A percentile compares a stretch with the other conserved stretches of the same genome.
Evolutionary conservation across 2,888 invertebrate genomes (phyloP).

Genomic region (Eueremaeus valkanovi): DNA sequence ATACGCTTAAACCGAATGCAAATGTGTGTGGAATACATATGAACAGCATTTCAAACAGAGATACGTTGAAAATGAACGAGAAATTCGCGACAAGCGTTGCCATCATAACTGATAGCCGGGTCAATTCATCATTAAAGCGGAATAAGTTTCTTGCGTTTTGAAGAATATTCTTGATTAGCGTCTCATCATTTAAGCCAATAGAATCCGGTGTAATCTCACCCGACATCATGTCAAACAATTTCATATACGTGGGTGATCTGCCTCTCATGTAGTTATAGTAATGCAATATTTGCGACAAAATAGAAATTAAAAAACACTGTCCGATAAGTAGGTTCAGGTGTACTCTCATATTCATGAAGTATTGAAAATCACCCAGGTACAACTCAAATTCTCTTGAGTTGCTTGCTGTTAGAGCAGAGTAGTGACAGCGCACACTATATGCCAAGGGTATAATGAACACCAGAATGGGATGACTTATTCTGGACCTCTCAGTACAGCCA

Average conservation of each 20-base stretch:
- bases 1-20: not conserved
- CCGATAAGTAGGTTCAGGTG: slow-evolving; percentile 26
- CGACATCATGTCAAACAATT: slow-evolving; percentile 22
- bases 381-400: not conserved
- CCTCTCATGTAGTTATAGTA: not conserved
- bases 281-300: slow-evolving; percentile 9
- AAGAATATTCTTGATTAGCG: not conserved
- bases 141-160: not conserved
- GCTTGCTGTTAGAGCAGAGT: not conserved
- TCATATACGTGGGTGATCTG: not conserved
- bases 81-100: not conserved
- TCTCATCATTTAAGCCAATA: not conserved
- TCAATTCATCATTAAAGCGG: not conserved
- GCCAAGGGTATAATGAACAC: not conserved
- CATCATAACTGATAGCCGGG: not conserved
- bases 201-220: not conserved
- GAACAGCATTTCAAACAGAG: not conserved
- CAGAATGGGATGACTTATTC: not conserved
- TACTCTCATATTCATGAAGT: slow-evolving; percentile 32
- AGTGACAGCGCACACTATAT: not conserved
- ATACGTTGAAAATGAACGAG: not conserved
- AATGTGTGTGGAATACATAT: slow-evolving; percentile 31
- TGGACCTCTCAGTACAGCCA: too few species aligned
- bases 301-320: not conserved
- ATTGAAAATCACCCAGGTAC: slow-evolving; percentile 22